phyloP scores from a whole-genome alignment of 2,797 vertebrate species.

The Lemur catta region DNA sequence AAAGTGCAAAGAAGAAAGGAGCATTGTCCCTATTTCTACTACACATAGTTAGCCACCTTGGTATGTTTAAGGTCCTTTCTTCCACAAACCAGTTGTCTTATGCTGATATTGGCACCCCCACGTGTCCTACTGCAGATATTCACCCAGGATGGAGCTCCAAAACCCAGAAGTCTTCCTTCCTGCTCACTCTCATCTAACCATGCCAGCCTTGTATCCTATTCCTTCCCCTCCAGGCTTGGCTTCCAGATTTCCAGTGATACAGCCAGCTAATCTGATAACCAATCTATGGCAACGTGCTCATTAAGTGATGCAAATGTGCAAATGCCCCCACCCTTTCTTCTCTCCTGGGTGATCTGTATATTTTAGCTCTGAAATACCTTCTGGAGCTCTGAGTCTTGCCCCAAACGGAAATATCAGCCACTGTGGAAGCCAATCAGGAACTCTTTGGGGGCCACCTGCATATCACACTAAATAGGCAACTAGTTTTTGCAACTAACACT shows the following conservation, averaged over 20 bases:
- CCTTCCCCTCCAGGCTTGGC: background rate
- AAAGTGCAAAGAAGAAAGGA: background rate
- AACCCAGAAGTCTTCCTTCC: background rate
- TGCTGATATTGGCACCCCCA: background rate
- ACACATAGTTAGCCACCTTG: background rate
- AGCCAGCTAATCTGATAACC: background rate
- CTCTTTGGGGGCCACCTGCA: background rate
- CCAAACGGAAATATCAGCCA: background rate
- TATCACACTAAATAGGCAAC: background rate
- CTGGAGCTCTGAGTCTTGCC: background rate
- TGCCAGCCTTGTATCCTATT: background rate
- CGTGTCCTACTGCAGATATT: background rate
- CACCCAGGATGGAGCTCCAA: background rate
- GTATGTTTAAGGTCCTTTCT: background rate
- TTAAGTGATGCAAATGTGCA: background rate
- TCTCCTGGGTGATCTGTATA: background rate
- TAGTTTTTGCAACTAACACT: background rate
- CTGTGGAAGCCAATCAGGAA: background rate
- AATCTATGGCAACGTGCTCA: background rate
- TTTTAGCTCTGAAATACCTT: background rate
- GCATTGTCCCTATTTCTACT: background rate
- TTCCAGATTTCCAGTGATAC: background rate
- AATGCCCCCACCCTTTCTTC: background rate
- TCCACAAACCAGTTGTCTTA: background rate
- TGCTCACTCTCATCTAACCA: background rate